These are phyloP conservation scores for Lymantria monacha DNA, from an alignment of 2,888 invertebrate genomes.

Conservation along the genomic window DNA sequence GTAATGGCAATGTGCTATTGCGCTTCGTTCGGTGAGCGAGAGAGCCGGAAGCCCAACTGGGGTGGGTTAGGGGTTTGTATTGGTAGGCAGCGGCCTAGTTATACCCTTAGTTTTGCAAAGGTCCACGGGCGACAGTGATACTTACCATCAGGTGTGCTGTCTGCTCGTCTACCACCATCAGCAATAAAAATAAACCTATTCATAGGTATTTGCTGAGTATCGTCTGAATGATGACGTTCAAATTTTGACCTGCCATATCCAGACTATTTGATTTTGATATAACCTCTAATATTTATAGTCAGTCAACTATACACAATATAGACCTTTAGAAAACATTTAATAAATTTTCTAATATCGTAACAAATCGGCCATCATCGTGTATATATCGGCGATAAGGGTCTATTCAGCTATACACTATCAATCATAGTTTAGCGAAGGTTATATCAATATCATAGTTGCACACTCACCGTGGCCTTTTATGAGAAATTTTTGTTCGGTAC, in stretches of 20 bases:
- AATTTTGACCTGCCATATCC: not conserved
- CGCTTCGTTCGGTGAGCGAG: no score
- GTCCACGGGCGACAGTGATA: no score
- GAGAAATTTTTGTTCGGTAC: constrained; percentile 47
- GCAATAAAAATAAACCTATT: no score
- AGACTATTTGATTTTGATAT: constrained; percentile 11
- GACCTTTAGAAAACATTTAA: constrained; percentile 21
- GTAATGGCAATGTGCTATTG: no score
- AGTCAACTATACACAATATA: constrained; percentile 23
- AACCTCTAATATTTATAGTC: constrained; percentile 11
- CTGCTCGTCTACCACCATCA: no score
- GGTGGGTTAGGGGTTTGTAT: no score
- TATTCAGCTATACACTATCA: constrained; percentile 70
- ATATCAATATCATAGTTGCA: constrained; percentile 74
- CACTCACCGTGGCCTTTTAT: constrained; percentile 66
- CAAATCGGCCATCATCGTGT: constrained; percentile 63
- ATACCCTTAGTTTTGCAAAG: no score
- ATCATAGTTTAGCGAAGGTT: constrained; percentile 74
- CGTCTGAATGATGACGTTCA: not conserved
- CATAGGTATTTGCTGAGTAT: no score
- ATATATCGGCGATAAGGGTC: constrained; percentile 61
- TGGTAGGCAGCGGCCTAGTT: no score
- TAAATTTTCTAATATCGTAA: constrained; percentile 59
- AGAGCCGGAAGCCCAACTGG: no score
- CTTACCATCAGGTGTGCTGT: no score